These are phyloP conservation scores for Muscidifurax raptorellus DNA, from an alignment of 1,140 invertebrate genomes.

Conservation along the genomic window DNA sequence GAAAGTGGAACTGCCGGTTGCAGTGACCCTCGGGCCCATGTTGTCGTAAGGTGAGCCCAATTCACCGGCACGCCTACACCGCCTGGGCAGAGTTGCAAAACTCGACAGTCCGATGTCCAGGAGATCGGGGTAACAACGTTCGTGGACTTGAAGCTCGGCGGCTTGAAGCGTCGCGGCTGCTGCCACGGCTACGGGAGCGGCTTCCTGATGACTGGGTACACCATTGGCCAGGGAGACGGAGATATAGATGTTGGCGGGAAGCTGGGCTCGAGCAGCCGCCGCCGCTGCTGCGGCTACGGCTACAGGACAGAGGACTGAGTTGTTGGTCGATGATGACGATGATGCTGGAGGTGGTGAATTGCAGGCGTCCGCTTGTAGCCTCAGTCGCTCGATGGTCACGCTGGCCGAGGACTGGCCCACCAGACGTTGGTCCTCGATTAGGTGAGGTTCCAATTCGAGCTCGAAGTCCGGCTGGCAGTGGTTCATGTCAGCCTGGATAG, in stretches of 20 bases:
- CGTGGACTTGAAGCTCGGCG: conserved; percentile 55
- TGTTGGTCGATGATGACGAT: background rate
- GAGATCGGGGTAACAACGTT: conserved; percentile 84
- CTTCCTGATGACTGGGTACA: conserved; percentile 74
- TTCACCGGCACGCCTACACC: conserved; percentile 65
- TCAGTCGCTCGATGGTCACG: conserved; percentile 86
- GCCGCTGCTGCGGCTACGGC: background rate
- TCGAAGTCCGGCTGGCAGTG: conserved; percentile 31
- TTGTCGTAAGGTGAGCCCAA: conserved; percentile 84
- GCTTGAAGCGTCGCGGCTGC: background rate
- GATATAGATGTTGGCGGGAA: conserved; percentile 83
- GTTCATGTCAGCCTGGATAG: background rate
- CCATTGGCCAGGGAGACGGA: conserved; percentile 78
- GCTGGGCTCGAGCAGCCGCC: background rate
- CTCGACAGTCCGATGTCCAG: conserved; percentile 77
- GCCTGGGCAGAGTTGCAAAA: conserved; percentile 80
- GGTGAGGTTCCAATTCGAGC: conserved; percentile 16
- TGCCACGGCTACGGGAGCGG: background rate
- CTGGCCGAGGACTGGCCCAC: conserved; percentile 75
- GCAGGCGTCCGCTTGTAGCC: conserved; percentile 71
- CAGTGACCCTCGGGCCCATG: conserved; percentile 91
- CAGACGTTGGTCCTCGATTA: background rate
- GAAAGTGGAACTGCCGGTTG: conserved; percentile 87
- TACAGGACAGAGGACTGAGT: conserved; percentile 72
- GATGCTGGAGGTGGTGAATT: conserved; percentile 75